These are phyloP conservation scores for Nasua narica DNA, from an alignment of 2,797 vertebrate species.

Conservation along the genomic window DNA sequence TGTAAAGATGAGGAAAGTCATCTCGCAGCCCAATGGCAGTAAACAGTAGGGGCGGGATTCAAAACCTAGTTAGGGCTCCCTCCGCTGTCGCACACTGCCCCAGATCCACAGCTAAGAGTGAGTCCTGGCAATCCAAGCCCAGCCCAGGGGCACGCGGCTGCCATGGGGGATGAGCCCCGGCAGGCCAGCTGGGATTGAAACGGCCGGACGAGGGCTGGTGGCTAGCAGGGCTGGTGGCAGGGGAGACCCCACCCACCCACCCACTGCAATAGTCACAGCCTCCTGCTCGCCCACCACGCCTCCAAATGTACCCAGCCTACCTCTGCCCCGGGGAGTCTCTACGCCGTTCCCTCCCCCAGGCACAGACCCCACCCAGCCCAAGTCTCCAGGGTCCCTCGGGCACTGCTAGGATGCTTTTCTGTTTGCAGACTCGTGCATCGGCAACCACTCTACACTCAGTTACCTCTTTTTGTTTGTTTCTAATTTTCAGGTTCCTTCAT, in stretches of 20 bases:
- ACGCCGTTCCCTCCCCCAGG: rapidly evolving
- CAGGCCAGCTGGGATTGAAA: not conserved
- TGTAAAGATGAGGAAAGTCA: not conserved
- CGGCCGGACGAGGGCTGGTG: not conserved
- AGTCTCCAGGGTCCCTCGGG: not conserved
- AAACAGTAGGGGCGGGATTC: not conserved
- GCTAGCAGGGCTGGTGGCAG: too few species aligned
- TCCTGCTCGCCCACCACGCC: not conserved
- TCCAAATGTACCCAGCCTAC: not conserved
- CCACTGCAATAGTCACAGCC: not conserved
- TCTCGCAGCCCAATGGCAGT: not conserved
- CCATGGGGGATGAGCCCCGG: not conserved
- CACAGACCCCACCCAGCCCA: not conserved
- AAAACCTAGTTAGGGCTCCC: not conserved
- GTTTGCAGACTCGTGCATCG: too few species aligned
- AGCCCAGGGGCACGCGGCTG: rapidly evolving
- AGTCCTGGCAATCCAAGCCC: not conserved
- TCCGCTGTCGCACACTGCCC: not conserved
- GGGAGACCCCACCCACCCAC: too few species aligned
- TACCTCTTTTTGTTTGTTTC: not conserved
- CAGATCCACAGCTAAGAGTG: not conserved
- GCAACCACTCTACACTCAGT: not conserved
- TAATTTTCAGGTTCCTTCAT: not conserved
- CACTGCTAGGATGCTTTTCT: not conserved
- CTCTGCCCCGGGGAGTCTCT: not conserved